Base-by-base conservation (phyloP, 2,888 invertebrate genomes). In the Drosophila paracracens region DNA sequence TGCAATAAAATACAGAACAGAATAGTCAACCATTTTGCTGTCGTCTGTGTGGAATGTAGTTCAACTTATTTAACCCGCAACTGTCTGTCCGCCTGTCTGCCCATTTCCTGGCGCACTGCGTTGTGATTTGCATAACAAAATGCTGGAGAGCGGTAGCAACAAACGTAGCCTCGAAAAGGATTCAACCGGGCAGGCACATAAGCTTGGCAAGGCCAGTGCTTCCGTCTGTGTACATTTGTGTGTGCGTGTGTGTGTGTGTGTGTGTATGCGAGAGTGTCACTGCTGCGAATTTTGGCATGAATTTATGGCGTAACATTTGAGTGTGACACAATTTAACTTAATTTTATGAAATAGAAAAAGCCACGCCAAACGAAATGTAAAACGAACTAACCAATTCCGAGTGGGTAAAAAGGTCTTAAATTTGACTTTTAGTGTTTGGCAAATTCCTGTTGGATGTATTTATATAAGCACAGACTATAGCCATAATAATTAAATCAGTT, bases 281-380 rank as follows among this genome's bases (percentile, higher is more conserved):
- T 72, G 70, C 69, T 78, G 76, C 65, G 57, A 80, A 76, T 89
- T 80, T 77, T 71, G 76, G 89, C 82, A 70, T 70, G 68, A 88
- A 89, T 89, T 88, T 88, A 89, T 88, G 83, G 83, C 74, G 69
- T 85, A 84, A 87, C 91, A 85, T 90, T 91, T 89, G 91, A 91
- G 88, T 89, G 90, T 91, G 91, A 90, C 91, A 90, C 86, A 91
- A 90, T 91, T 91, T 91, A 89, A 89, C 83, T 91, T 90, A 90
- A 90, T 90, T 90, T 88, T 88, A 71, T 79, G 73, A 76, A 87
- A 73, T 58, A 68, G 70, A 74, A 76, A 51, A 70, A 66, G 65
- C 64, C 68, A 72, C 72, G 62, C 54, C 36, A 54, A 40, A 70
- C 57, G 63, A 35, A 40, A 25, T 51, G 67, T 57, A 36, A 68